These are phyloP conservation scores for Parapristionchus giblindavisi DNA, from an alignment of 2,888 invertebrate species.

Conservation along the genomic window DNA sequence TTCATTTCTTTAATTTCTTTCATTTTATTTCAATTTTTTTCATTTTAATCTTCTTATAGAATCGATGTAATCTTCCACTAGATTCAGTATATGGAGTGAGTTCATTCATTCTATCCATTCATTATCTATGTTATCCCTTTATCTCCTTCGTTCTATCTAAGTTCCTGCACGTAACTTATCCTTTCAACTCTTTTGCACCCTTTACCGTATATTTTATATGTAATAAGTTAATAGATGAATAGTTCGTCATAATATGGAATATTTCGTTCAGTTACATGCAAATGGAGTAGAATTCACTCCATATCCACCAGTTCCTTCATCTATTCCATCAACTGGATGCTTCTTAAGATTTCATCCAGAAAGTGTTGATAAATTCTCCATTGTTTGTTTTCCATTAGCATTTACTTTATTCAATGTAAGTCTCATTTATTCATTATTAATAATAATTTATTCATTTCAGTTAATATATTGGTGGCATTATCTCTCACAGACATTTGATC, in stretches of 20 bases:
- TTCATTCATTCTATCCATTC: background rate
- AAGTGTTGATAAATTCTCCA: constrained; percentile 90
- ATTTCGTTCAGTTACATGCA: constrained; percentile 7
- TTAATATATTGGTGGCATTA: constrained; percentile 78
- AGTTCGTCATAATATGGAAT: background rate
- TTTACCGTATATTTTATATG: background rate
- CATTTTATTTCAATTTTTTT: background rate
- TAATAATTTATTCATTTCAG: constrained; percentile 50
- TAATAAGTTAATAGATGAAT: background rate
- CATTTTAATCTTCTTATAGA: background rate
- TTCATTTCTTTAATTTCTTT: background rate
- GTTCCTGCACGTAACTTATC: background rate
- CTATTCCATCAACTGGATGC: constrained; percentile 45
- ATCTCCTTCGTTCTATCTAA: constrained; percentile 15
- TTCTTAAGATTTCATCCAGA: constrained; percentile 62
- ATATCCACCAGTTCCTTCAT: background rate
- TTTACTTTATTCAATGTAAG: constrained; percentile 90
- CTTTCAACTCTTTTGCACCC: background rate
- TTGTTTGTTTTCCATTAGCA: constrained; percentile 92
- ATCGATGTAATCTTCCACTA: background rate
- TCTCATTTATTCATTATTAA: constrained; percentile 79
- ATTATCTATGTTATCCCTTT: background rate
- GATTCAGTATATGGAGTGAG: background rate
- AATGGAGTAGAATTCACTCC: background rate
- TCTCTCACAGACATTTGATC: constrained; percentile 61